Evolutionary conservation across 1,140 invertebrate genomes (phyloP), one percentile per base, ranked within the genome.

Genomic region (Sminthurides bifidus): DNA sequence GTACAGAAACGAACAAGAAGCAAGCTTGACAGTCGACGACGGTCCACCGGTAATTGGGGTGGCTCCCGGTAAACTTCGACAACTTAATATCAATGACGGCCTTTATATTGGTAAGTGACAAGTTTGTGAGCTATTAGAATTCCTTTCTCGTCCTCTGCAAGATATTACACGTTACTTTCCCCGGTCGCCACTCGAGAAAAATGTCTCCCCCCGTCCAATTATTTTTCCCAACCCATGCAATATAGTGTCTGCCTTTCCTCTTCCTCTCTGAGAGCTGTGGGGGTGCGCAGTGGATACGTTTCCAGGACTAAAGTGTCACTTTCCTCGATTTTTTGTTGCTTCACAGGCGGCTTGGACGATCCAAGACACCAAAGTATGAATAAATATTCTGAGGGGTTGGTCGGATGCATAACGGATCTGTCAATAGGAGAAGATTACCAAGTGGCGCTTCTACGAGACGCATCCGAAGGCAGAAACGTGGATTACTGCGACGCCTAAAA

Each of bases 51-150:
- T 84, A 14, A 82, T 82, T 0, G 81, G 81, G 26, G 80, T 82
- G 54, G 84, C 88, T 15, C 87, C 87, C 0, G 90, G 89, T 19
- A 80, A 81, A 67, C 77, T 89, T 44, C 82, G 81, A 63, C 84
- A 89, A 68, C 74, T 92, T 17, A 89, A 92, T 67, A 85, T 87
- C 19, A 82, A 88, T 66, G 86, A 81, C 52, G 82, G 82, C 56
- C 76, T 92, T 55, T 88, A 83, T 73, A 81, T 87, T 69, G 91
- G 84, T 94, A 76, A 31, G 50, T n/a, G n/a, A n/a, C n/a, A n/a
- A n/a, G n/a, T n/a, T n/a, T n/a, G n/a, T n/a, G n/a, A n/a, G n/a
- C n/a, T n/a, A n/a, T n/a, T n/a, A n/a, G n/a, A n/a, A n/a, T n/a
- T n/a, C n/a, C n/a, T n/a, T n/a, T n/a, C n/a, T n/a, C n/a, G n/a